Base-by-base conservation (phyloP, 2,888 invertebrate genomes). In the Trilocha varians region DNA sequence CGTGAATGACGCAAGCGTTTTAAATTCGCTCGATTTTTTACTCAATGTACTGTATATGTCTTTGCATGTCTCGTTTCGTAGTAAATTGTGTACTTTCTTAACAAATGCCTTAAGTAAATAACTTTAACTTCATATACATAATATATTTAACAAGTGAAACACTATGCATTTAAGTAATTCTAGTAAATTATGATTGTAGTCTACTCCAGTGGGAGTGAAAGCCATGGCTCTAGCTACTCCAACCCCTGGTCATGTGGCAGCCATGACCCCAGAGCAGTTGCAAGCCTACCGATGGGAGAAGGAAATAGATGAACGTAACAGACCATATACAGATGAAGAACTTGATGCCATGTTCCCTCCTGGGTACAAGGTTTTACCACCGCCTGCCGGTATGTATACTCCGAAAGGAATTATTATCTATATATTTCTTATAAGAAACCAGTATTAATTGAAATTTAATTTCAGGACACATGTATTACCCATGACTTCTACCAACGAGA, bases 141-240 rank as follows among this genome's bases (percentile, higher is more conserved):
- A 18, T 18, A 8, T 18, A 18, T 5, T 18, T 5, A 18, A 18
- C 25, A 6, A 9, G 11, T 5, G 25, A 25, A 16, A 16, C 3
- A 16, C 3, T 16, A 15, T 16, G 13, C 13, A 37, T n/a, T 15
- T 13, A 4, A 16, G 11, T 17, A 1, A 17, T 40, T 11, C 39
- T 14, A 17, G 8, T 32, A 4, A 16, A 9, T 41, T 38, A 38
- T 37, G 46, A 41, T 58, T 48, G 45, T 54, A 87, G 70, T 87
- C 91, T 15, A 95, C 97, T 4, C 96, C 97, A 0, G 92, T 95
- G 13, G 97, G 97, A 34, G 90, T 93, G 2, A 98, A 98, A 74
- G 99, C 99, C 1, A 99, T 99, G 98, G 97, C 93, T 0, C 93
- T 99, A 93, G 96, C 97, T 2, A 99, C 99, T 0, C 99, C 99